A percentile compares a stretch with the other conserved stretches of the same genome.
phyloP scores from a whole-genome alignment of 2,888 invertebrate genomes.

The Cremastinae sp. region DNA sequence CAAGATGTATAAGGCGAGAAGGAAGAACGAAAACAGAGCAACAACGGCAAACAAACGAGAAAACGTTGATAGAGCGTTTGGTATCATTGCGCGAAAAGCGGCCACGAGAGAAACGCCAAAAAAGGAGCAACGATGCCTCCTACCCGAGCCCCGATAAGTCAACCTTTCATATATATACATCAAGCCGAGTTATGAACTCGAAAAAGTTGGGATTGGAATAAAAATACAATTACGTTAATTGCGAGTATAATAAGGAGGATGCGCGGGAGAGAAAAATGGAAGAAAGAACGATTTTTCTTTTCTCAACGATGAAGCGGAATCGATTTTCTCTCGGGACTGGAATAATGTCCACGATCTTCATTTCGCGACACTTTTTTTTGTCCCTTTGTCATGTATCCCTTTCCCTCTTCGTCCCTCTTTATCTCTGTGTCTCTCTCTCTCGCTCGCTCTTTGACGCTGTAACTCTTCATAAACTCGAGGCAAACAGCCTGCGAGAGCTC shows the following conservation, averaged over 20 bases:
- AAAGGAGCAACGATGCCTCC: too few species aligned
- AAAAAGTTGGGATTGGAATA: too few species aligned
- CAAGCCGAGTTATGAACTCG: too few species aligned
- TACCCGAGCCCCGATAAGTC: neutral
- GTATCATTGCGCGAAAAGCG: neutral
- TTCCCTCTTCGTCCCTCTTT: neutral
- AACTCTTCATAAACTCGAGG: constrained; percentile 55
- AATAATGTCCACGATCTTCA: constrained; percentile 34
- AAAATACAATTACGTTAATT: too few species aligned
- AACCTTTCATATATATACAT: neutral
- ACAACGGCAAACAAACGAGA: constrained; percentile 29
- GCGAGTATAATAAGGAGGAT: too few species aligned
- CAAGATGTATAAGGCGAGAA: constrained; percentile 18
- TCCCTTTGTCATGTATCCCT: constrained; percentile 34
- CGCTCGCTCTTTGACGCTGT: constrained; percentile 25
- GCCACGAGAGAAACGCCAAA: too few species aligned
- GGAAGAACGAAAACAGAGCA: constrained; percentile 23
- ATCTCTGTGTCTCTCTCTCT: constrained; percentile 18
- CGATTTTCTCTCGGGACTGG: constrained; percentile 26
- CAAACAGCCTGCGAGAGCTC: constrained; percentile 41
- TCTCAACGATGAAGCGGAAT: constrained; percentile 1
- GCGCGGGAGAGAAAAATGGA: too few species aligned
- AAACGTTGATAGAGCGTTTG: constrained; percentile 11
- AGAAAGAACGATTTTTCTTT: too few species aligned
- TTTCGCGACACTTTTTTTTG: constrained; percentile 40